Base-by-base conservation (phyloP, 2,797 vertebrate species). In the Thripadectes ignobilis region DNA sequence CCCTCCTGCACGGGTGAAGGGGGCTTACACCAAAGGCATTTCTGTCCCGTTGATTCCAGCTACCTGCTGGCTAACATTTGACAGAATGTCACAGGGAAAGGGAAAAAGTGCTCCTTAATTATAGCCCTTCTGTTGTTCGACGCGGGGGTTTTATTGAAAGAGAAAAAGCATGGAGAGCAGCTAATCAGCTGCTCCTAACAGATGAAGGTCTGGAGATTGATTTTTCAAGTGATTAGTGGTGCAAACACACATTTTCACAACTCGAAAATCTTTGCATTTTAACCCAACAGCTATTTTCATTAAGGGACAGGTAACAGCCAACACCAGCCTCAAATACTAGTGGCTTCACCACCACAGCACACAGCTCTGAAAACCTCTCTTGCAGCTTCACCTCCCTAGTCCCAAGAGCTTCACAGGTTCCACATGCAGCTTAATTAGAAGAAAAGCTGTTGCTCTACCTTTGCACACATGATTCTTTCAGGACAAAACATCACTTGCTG, bases 221-320 rank as follows among this genome's bases (percentile, higher is more conserved):
- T 88, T 92, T 93, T 92, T 95, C 80, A 87, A 88, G 77, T 90
- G 89, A 94, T 95, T 67, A 92, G 63, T 7, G 5, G 45, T 23
- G 14, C 68, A 94, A 88, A 89, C 26, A 55, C 21, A 34, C n/a
- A 52, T 45, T 79, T 86, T 78, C 76, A 49, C 79, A 83, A 67
- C 67, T 69, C 69, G 30, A 39, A 39, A 92, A 41, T 32, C 69
- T 84, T 59, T 32, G 27, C 48, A 14, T 78, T 89, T 94, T 77
- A 72, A 78, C 78, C 58, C 75, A 81, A 7, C 51, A n/a, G 32
- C 52, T 92, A 65, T 58, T 77, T 80, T 81, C 79, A 78, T 85
- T 69, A 86, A 22, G 14, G 61, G 62, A 57, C 45, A 62, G 73
- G 38, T 75, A 81, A 46, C 74, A 94, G 68, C 52, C 36, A 45